These are phyloP conservation scores for Telmatochromis sp. DNA, from an alignment of 2,113 vertebrate species.

Conservation along the genomic window DNA sequence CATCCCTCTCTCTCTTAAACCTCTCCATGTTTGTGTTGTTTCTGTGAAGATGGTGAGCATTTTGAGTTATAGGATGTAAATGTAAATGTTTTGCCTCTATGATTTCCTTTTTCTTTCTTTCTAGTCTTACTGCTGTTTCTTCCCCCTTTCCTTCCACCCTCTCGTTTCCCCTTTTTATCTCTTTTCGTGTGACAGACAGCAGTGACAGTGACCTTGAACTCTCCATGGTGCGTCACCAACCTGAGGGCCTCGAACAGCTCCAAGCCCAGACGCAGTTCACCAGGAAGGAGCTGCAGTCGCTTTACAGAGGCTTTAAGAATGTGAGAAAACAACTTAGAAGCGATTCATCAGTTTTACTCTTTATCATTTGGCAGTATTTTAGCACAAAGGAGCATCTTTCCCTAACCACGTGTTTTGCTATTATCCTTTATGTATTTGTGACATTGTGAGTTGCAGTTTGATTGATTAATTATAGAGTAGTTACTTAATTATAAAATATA, in stretches of 20 bases:
- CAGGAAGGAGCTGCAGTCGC: conserved; percentile 87
- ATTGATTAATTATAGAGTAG: not conserved
- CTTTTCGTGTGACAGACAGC: conserved; percentile 71
- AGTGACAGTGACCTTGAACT: conserved; percentile 85
- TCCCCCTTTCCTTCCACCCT: not conserved
- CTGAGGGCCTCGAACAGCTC: conserved; percentile 86
- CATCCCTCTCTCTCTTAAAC: not conserved
- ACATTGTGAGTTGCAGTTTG: not conserved
- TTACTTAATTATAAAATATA: not conserved
- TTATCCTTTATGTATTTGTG: not conserved
- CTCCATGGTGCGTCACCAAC: conserved; percentile 83
- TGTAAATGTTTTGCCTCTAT: not conserved
- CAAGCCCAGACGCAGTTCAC: conserved; percentile 90
- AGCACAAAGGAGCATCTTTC: not conserved
- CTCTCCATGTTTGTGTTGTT: not conserved
- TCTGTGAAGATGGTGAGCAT: conserved; percentile 51
- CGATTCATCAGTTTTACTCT: not conserved
- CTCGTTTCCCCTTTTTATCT: not conserved
- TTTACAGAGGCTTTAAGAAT: conserved; percentile 95
- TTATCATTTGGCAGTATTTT: not conserved
- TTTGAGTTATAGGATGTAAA: not conserved
- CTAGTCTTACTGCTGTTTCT: conserved; percentile 4
- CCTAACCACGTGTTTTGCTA: not conserved
- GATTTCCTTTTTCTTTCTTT: conserved; percentile 13
- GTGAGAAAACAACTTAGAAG: conserved; percentile 62